phyloP scores from a whole-genome alignment of 2,797 vertebrate species.

The Poliocrania exsul region DNA sequence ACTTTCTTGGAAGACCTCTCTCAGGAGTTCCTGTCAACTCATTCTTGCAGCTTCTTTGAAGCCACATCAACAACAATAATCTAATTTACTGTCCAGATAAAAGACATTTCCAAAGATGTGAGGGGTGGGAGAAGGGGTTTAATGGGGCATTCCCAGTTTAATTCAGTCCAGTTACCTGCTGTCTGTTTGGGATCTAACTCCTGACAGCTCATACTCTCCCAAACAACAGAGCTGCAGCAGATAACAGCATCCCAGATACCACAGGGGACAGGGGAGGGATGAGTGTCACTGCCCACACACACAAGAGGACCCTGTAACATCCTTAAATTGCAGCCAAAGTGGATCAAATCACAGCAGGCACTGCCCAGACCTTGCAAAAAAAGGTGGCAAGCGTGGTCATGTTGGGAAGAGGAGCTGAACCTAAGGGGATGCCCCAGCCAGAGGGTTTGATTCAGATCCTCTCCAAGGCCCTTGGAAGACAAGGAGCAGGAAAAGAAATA shows the following conservation, averaged over 20 bases:
- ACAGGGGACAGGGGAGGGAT: neutral
- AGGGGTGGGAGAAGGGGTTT: neutral
- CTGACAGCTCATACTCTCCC: neutral
- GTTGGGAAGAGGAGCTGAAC: neutral
- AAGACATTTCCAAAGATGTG: neutral
- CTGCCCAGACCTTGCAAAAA: neutral
- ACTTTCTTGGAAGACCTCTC: neutral
- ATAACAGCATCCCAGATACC: neutral
- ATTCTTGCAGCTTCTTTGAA: slow-evolving; percentile 10
- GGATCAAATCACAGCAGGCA: neutral
- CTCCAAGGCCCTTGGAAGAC: neutral
- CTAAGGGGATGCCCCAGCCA: neutral
- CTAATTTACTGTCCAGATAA: slow-evolving; percentile 28
- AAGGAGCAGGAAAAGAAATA: neutral
- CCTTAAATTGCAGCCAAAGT: neutral
- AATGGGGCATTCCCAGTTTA: neutral
- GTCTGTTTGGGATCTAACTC: neutral
- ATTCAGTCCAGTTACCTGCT: slow-evolving; percentile 14
- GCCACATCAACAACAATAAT: neutral
- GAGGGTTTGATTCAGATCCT: neutral
- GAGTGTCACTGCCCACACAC: neutral
- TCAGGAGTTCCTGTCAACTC: neutral
- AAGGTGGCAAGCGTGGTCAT: accelerated
- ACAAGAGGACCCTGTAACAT: neutral
- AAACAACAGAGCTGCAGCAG: neutral